A percentile compares a stretch with the other conserved stretches of the same genome.
Conservation (phyloP, 2,797 vertebrate genomes). For the Hybognathus amarus region DNA sequence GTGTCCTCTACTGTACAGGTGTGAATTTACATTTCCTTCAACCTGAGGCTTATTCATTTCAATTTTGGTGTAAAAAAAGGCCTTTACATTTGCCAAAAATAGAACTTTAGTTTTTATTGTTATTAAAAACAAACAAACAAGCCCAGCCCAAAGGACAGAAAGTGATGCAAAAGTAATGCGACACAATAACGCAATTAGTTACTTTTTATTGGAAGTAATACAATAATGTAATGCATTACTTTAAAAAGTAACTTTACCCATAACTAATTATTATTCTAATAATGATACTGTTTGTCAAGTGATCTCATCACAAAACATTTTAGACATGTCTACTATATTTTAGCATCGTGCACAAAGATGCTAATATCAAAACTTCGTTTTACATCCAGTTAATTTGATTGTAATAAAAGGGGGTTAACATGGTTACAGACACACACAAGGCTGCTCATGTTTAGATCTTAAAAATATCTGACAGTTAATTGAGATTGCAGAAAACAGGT, state of each 20-base stretch:
- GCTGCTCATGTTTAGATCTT: neutral
- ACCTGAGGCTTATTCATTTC: no score
- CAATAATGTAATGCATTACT: neutral
- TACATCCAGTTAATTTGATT: neutral
- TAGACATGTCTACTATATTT: neutral
- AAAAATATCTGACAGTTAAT: neutral
- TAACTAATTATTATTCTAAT: neutral
- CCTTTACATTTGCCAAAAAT: no score
- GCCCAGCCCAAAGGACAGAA: no score
- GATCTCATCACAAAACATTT: neutral
- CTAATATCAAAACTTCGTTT: neutral
- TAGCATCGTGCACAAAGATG: neutral
- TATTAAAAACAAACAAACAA: no score
- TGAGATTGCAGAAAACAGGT: constrained; percentile 9
- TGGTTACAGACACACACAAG: constrained; percentile 16
- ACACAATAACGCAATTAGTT: neutral
- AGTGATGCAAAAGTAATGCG: neutral
- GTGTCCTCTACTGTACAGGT: no score
- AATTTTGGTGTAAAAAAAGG: no score
- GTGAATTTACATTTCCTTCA: no score
- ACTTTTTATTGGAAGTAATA: no score
- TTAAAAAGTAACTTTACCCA: neutral
- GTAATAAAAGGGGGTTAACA: neutral
- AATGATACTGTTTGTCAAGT: neutral
- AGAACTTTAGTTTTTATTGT: no score